Evolutionary conservation across 2,797 vertebrate species (phyloP).

Genomic region (Dendrocincla fuliginosa): DNA sequence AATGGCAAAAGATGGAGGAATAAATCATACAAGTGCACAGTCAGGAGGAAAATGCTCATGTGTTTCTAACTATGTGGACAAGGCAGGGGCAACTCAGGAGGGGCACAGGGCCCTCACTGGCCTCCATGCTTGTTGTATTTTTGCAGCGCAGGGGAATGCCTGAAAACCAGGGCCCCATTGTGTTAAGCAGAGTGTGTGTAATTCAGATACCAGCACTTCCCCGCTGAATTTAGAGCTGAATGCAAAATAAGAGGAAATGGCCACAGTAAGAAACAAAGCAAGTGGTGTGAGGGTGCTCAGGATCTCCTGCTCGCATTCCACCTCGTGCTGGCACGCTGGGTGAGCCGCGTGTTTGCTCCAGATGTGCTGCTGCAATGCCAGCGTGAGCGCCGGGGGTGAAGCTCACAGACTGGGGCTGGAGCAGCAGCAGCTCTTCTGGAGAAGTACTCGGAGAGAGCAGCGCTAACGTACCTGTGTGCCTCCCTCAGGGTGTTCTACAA

Average conservation of each 20-base stretch:
- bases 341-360: background rate
- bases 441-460: background rate
- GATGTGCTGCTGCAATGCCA: background rate
- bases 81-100: background rate
- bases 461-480: background rate
- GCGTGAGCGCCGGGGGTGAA: fast-evolving
- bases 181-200: background rate
- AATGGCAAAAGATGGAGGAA: background rate
- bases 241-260: background rate
- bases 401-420: background rate
- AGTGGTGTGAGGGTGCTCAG: background rate
- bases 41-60: background rate
- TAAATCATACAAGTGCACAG: background rate
- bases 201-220: background rate
- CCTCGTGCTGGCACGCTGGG: fast-evolving
- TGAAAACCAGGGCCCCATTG: background rate
- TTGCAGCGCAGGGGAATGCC: background rate
- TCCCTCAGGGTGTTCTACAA: constrained; percentile 90
- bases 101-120: background rate
- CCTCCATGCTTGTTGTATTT: background rate
- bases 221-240: background rate
- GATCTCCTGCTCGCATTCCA: background rate
- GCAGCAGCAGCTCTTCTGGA: background rate
- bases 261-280: fast-evolving
- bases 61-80: background rate